Conservation (phyloP, 2,113 vertebrate species). For the Argyrosomus japonicus region DNA sequence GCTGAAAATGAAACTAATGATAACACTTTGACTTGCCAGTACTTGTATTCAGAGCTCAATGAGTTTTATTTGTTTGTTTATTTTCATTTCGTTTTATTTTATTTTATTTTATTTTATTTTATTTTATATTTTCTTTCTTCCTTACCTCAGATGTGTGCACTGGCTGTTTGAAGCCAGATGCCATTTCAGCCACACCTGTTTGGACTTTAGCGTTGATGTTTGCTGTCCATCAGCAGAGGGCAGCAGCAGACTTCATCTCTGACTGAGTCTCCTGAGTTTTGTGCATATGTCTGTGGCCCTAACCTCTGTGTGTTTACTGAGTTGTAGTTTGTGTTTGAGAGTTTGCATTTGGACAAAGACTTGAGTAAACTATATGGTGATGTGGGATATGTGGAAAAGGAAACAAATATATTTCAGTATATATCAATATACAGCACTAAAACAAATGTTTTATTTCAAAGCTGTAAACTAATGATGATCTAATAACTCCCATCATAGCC, state of each 20-base stretch:
- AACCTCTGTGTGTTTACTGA: background rate
- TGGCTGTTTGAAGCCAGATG: background rate
- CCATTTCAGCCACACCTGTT: background rate
- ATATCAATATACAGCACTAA: background rate
- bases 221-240: constrained; percentile 53
- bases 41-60: background rate
- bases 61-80: too few species aligned
- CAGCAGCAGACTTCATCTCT: constrained; percentile 33
- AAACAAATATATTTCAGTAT: background rate
- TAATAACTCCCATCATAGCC: too few species aligned
- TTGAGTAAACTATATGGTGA: background rate
- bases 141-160: background rate
- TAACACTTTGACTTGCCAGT: background rate
- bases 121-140: background rate
- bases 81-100: too few species aligned
- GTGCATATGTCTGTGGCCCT: background rate
- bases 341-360: background rate
- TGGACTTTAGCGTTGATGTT: background rate
- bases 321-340: background rate
- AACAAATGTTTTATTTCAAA: background rate
- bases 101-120: too few species aligned
- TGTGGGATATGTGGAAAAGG: background rate
- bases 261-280: background rate
- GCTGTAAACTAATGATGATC: background rate
- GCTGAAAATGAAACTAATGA: background rate